Evolutionary conservation across 2,888 invertebrate genomes (phyloP).

Genomic region (Rotaria magnacalcarata): DNA sequence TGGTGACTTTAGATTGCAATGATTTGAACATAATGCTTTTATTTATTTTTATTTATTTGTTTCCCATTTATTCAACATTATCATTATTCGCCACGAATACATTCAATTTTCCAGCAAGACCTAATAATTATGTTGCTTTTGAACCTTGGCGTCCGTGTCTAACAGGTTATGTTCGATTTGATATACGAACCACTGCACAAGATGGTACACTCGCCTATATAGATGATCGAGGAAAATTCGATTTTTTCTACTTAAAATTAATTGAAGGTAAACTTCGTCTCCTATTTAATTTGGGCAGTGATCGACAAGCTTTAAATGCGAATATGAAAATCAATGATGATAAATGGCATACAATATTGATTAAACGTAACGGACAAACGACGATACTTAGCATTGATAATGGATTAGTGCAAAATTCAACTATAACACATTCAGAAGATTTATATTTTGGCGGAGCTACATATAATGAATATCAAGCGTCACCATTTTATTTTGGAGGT

Average conservation of each 20-base stretch:
- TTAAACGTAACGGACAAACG: slow-evolving; percentile 12
- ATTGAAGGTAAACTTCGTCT: slow-evolving; percentile 25
- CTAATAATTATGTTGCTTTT: background rate
- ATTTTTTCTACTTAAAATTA: slow-evolving; percentile 34
- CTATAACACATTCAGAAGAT: slow-evolving; percentile 10
- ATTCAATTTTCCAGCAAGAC: background rate
- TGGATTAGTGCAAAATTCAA: slow-evolving; percentile 19
- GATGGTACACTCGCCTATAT: slow-evolving; percentile 17
- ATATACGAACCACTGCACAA: background rate
- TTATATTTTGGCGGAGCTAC: slow-evolving; percentile 19
- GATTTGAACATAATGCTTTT: background rate
- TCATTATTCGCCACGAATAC: background rate
- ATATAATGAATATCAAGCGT: slow-evolving; percentile 13
- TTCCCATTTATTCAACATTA: background rate
- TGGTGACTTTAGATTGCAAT: background rate
- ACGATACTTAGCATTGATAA: slow-evolving; percentile 1
- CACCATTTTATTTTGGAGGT: slow-evolving; percentile 31
- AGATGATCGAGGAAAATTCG: slow-evolving; percentile 24
- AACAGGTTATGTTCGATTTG: slow-evolving; percentile 24
- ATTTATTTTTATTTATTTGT: background rate
- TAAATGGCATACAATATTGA: slow-evolving; percentile 27
- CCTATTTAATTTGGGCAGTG: slow-evolving; percentile 27
- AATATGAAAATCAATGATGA: background rate
- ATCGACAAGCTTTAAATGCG: slow-evolving; percentile 17
- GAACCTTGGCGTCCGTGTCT: slow-evolving; percentile 33